Percentiles rank a stretch among this genome's conserved stretches.
Evolutionary conservation across 2,113 vertebrate species (phyloP).

Genomic region (Protobothrops flavoviridis): DNA sequence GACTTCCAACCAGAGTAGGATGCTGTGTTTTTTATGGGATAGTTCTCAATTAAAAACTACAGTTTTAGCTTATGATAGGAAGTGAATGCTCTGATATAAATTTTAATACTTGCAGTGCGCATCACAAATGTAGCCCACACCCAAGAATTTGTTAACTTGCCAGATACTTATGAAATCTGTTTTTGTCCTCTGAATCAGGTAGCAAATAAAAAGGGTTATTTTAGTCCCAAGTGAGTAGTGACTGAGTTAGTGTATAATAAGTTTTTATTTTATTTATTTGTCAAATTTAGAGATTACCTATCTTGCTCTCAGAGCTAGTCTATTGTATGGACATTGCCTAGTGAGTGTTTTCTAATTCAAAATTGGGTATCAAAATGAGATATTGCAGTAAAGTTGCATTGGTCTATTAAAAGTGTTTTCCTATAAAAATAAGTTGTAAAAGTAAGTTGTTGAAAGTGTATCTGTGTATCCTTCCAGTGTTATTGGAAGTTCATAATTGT

Average conservation of each 20-base stretch:
- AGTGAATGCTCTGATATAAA: neutral
- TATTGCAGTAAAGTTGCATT: neutral
- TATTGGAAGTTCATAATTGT: neutral
- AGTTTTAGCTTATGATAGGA: neutral
- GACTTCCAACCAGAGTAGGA: constrained; percentile 70
- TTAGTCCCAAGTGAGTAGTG: neutral
- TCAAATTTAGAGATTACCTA: neutral
- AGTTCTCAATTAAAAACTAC: neutral
- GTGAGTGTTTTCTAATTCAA: neutral
- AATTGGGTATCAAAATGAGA: constrained; percentile 6
- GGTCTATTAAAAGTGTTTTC: neutral
- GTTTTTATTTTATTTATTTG: neutral
- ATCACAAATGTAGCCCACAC: neutral
- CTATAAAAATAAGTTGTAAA: neutral
- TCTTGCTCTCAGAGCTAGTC: neutral
- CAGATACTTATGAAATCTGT: neutral
- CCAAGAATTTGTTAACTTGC: neutral
- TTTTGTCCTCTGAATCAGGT: neutral
- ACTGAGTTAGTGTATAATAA: neutral
- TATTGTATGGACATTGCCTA: neutral
- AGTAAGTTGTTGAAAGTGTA: neutral
- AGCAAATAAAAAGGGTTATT: neutral
- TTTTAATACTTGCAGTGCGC: neutral
- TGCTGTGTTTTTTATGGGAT: constrained; percentile 12
- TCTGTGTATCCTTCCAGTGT: neutral